Evolutionary conservation across 1,140 invertebrate genomes (phyloP).

Genomic region (Halotydeus destructor): DNA sequence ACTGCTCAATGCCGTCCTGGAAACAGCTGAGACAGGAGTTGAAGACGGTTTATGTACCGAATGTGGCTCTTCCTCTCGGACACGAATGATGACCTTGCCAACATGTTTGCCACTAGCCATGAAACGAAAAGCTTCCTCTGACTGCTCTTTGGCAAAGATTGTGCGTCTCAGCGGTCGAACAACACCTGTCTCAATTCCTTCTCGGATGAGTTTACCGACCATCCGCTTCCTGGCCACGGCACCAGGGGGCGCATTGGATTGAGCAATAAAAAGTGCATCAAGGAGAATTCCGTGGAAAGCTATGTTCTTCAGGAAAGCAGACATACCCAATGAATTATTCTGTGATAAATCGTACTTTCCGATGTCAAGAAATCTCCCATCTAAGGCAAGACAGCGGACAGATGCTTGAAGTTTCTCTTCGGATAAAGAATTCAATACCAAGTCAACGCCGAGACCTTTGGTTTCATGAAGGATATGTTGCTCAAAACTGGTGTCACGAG

Average conservation of each 20-base stretch:
- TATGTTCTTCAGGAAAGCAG: constrained; percentile 81
- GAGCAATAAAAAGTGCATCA: constrained; percentile 66
- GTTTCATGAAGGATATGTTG: constrained; percentile 23
- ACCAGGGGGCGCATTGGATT: constrained; percentile 25
- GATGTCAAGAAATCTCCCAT: constrained; percentile 87
- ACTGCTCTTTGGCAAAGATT: constrained; percentile 55
- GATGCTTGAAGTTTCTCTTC: constrained; percentile 75
- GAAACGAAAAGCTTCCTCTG: constrained; percentile 78
- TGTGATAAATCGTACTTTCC: constrained; percentile 89
- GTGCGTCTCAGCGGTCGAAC: constrained; percentile 60
- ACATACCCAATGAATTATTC: constrained; percentile 71
- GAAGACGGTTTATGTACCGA: constrained; percentile 18
- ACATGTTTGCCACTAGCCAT: constrained; percentile 93
- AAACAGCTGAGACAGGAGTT: constrained; percentile 37
- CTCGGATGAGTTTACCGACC: constrained; percentile 36
- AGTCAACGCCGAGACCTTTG: constrained; percentile 53
- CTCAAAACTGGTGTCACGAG: constrained; percentile 33
- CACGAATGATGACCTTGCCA: constrained; percentile 55
- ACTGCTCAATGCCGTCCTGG: constrained; percentile 62
- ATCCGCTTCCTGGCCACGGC: constrained; percentile 18
- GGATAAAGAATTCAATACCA: constrained; percentile 80
- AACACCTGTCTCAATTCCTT: constrained; percentile 63
- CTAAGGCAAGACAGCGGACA: constrained; percentile 60
- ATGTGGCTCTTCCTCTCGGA: constrained; percentile 17
- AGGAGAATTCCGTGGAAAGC: constrained; percentile 88